Conservation (phyloP, 2,888 invertebrate genomes). For the Lasioglossum calceatum region DNA sequence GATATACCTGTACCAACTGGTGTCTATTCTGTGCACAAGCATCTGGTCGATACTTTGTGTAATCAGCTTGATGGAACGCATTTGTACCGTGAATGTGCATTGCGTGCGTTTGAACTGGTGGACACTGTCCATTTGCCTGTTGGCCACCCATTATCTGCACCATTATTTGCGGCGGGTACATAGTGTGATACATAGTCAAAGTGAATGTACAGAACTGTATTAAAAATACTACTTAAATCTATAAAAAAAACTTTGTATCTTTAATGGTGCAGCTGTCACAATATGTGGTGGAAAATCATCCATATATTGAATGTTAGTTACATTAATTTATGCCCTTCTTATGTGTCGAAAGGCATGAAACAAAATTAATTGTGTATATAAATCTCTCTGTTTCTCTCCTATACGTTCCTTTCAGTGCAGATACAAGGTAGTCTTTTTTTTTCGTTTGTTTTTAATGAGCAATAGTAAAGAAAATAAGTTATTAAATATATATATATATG, state of each 20-base stretch:
- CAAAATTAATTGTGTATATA: constrained; percentile 40
- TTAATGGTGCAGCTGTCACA: constrained; percentile 6
- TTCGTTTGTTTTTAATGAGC: background rate
- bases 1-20: constrained; percentile 78
- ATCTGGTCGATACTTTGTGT: constrained; percentile 73
- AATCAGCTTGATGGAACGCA: constrained; percentile 75
- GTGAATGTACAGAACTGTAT: constrained; percentile 54
- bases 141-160: constrained; percentile 81
- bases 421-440: background rate
- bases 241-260: constrained; percentile 11
- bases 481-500: background rate
- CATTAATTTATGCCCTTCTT: background rate
- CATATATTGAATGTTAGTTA: constrained; percentile 36
- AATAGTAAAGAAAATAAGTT: constrained; percentile 36
- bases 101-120: constrained; percentile 73
- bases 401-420: background rate
- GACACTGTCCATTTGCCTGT: constrained; percentile 78
- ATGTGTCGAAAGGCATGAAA: constrained; percentile 27
- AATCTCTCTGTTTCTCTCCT: constrained; percentile 9
- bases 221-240: constrained; percentile 43
- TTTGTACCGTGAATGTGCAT: constrained; percentile 74
- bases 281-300: background rate
- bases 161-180: constrained; percentile 80
- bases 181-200: constrained; percentile 82
- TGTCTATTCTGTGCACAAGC: constrained; percentile 75